Conservation (phyloP, 2,113 vertebrate genomes). For the Eulacestoma nigropectus region DNA sequence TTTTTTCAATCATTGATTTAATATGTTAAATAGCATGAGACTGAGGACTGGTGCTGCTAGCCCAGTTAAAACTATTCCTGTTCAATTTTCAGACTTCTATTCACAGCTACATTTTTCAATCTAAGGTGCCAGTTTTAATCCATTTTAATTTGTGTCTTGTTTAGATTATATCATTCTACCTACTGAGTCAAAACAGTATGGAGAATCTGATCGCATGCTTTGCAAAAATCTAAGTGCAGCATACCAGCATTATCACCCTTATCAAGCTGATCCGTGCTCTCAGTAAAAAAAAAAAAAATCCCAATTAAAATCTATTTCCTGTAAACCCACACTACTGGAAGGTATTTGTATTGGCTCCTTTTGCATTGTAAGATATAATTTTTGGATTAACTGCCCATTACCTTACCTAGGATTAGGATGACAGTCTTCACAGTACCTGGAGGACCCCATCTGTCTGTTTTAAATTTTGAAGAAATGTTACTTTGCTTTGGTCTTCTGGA, state of each 20-base stretch:
- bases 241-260: not conserved
- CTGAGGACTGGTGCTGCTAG: not conserved
- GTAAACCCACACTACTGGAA: not conserved
- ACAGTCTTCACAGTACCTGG: not conserved
- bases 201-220: not conserved
- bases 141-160: constrained; percentile 5
- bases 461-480: not conserved
- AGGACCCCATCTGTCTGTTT: not conserved
- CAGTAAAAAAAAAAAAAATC: not conserved
- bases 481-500: not conserved
- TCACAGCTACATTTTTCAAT: constrained; percentile 4
- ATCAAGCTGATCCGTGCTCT: not conserved
- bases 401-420: not conserved
- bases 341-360: not conserved
- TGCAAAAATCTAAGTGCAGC: not conserved
- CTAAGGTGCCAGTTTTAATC: constrained; percentile 10
- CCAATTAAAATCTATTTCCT: not conserved
- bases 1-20: not conserved
- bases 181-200: not conserved
- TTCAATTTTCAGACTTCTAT: not conserved
- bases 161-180: not conserved
- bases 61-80: not conserved
- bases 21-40: constrained; percentile 22
- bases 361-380: not conserved
- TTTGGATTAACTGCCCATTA: not conserved